phyloP scores from a whole-genome alignment of 2,888 invertebrate genomes.

The Caenorhabditis afra region DNA sequence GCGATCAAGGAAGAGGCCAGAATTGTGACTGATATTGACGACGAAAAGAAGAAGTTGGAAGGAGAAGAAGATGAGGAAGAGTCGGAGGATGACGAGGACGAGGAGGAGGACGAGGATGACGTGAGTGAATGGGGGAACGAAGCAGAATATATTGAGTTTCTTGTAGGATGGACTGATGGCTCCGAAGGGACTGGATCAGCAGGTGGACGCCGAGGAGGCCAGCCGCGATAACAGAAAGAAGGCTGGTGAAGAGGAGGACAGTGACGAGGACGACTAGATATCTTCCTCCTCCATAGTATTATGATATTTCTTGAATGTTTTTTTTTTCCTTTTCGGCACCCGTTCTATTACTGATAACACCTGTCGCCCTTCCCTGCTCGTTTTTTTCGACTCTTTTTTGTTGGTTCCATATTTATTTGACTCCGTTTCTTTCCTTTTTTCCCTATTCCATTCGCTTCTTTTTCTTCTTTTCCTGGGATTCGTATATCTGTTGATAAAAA shows the following conservation, averaged over 20 bases:
- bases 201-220: conserved; percentile 75
- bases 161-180: conserved; percentile 76
- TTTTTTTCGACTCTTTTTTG: conserved; percentile 3
- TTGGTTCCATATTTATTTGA: conserved; percentile 30
- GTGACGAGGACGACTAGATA: conserved; percentile 39
- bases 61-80: conserved; percentile 72
- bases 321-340: conserved; percentile 2
- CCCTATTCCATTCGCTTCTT: conserved; percentile 14
- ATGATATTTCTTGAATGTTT: conserved; percentile 21
- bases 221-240: conserved; percentile 61
- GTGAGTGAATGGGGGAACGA: conserved; percentile 9
- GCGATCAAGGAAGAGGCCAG: conserved; percentile 96
- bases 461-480: conserved; percentile 11
- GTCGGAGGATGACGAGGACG: conserved; percentile 76
- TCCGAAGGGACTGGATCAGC: conserved; percentile 78
- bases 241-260: conserved; percentile 39
- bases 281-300: conserved; percentile 20
- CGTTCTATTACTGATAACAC: conserved; percentile 5
- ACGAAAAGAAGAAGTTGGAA: conserved; percentile 86
- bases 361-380: not conserved
- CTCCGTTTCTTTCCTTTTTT: not conserved
- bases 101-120: conserved; percentile 68
- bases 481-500: conserved; percentile 10
- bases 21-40: conserved; percentile 98
- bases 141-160: not conserved